Base-by-base conservation (phyloP, 2,888 invertebrate genomes). In the Tolmerus cingulatus region DNA sequence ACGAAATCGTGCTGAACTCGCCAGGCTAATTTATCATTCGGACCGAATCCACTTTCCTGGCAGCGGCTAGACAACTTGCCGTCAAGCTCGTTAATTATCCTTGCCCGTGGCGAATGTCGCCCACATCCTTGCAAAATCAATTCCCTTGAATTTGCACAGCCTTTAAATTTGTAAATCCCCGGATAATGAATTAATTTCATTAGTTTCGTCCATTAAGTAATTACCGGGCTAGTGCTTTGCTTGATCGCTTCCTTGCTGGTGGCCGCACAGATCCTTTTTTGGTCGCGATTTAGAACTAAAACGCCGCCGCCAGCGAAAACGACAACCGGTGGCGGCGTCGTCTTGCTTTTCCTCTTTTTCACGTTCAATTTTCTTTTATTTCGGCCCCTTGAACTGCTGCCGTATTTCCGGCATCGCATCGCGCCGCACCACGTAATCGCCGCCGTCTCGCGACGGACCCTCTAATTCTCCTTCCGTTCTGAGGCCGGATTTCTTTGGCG, bases 201-300 rank as follows among this genome's bases (percentile, higher is more conserved):
- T 78, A 40, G 40, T 78, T 78, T 40, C 46, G 23, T 78, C 40
- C 78, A 78, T 78, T 78, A 40, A 78, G 78, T 78, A 78, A 78
- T 78, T 78, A 78, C 12, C 9, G 66, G 12, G 2, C 9, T 46
- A 23, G 37, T 16, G 34, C 0, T 40, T 77, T 23, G 77, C 43
- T 78, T 78, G 43, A 78, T 23, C 43, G 78, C 16, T 76, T 76
- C 27, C 37, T 37, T 76, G 51, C 19, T 16, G 7, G 2, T 27
- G 1, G 66, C 66, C 27, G 27, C 37, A 76, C 37, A n/a, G 8
- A 0, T 34, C 37, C 37, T 76, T 76, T 76, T 37, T 76, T 76
- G 34, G 34, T 9, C 1, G 51, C 5, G 51, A 51, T 5, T 76
- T 40, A 1, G n/a, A 76, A 14, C 37, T 37, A 34, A 34, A 76